Percentiles rank a stretch among this genome's conserved stretches.
Evolutionary conservation across 2,113 vertebrate genomes (phyloP).

Genomic region (Leptosomus discolor): DNA sequence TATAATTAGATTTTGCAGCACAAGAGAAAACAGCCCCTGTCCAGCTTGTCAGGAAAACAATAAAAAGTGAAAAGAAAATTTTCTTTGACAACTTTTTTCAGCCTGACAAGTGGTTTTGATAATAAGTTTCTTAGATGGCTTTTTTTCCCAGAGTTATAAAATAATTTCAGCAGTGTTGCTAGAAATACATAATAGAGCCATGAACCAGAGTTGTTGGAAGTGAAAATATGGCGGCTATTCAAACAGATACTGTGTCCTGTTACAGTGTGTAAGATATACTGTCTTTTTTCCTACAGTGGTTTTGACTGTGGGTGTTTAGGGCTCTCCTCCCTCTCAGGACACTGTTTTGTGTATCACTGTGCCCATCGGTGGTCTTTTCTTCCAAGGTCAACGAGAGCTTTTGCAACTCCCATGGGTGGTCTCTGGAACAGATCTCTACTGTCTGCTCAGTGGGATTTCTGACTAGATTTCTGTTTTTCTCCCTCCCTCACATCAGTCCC

Average conservation of each 20-base stretch:
- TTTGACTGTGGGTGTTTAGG: neutral
- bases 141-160: neutral
- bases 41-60: slow-evolving; percentile 5
- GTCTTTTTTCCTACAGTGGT: neutral
- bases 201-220: neutral
- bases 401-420: neutral
- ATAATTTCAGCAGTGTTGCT: neutral
- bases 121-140: neutral
- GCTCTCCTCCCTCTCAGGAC: neutral
- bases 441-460: neutral
- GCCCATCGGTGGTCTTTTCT: neutral
- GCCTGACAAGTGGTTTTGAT: neutral
- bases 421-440: neutral
- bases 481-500: neutral
- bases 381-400: neutral
- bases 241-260: neutral
- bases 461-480: neutral
- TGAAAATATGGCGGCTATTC: neutral
- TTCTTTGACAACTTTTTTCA: neutral
- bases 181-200: neutral
- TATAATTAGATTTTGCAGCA: slow-evolving; percentile 35
- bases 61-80: neutral
- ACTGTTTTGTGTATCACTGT: neutral
- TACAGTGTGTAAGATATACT: neutral
- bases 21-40: slow-evolving; percentile 6